Evolutionary conservation across 2,113 vertebrate genomes (phyloP).

Genomic region (Catharus bicknelli): DNA sequence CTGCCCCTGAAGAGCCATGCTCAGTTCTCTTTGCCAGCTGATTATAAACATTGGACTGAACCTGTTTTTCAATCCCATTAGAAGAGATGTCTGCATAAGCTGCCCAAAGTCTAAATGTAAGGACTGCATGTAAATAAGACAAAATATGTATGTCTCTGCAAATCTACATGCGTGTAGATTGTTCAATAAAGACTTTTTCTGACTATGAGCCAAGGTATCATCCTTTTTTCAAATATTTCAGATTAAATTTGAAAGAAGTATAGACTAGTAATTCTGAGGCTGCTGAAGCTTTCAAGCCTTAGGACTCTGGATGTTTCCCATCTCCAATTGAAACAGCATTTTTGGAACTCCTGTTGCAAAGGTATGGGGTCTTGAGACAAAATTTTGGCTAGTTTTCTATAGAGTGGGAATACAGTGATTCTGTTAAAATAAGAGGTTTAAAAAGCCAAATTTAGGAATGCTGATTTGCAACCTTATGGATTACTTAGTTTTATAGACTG

Average conservation of each 20-base stretch:
- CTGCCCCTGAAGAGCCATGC: background rate
- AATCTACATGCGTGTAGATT: background rate
- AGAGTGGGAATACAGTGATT: background rate
- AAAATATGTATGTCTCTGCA: background rate
- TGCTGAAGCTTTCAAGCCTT: background rate
- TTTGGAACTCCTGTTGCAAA: background rate
- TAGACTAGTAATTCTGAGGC: background rate
- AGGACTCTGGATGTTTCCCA: background rate
- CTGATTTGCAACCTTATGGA: background rate
- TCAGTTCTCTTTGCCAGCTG: slow-evolving; percentile 3
- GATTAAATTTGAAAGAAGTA: background rate
- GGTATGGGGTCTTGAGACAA: background rate
- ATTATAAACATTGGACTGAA: background rate
- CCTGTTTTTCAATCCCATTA: background rate
- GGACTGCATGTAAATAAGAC: background rate
- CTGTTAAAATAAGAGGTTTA: background rate
- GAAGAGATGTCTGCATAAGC: background rate
- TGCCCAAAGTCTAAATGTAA: background rate
- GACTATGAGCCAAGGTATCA: background rate
- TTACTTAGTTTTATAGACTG: background rate
- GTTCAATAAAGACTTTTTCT: background rate
- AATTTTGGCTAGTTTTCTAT: background rate
- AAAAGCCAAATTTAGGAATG: background rate
- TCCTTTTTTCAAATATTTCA: background rate
- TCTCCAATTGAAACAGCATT: background rate